phyloP scores from a whole-genome alignment of 64 coral and sea anemone genomes.

The Montipora efflorescens region DNA sequence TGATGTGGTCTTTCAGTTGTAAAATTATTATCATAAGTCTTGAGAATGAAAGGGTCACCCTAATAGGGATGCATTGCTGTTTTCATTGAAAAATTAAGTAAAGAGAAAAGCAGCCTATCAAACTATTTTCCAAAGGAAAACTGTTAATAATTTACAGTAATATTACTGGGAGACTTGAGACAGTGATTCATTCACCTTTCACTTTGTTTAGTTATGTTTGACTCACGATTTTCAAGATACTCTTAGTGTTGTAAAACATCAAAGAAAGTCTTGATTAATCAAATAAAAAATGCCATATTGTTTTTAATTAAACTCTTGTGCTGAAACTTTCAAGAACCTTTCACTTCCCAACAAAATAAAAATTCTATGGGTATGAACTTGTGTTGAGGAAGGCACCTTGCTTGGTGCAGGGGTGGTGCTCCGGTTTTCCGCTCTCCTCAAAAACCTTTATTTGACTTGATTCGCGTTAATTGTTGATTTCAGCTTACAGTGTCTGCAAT shows the following conservation, averaged over 20 bases:
- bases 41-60: neutral
- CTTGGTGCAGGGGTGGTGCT: no score
- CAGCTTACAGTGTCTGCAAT: no score
- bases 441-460: no score
- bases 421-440: no score
- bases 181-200: neutral
- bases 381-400: no score
- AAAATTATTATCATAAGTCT: neutral
- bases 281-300: neutral
- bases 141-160: neutral
- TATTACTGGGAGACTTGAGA: neutral
- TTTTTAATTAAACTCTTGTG: no score
- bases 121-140: neutral
- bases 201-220: neutral
- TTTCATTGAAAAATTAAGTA: neutral
- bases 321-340: no score
- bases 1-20: neutral
- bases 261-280: neutral
- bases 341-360: no score
- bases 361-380: no score
- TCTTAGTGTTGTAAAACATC: neutral
- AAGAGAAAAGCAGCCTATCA: neutral
- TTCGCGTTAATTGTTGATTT: no score
- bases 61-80: neutral
- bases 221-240: neutral